A percentile compares a stretch with the other conserved stretches of the same genome.
Conservation (phyloP, 2,797 vertebrate genomes). For the Apogon hyalosoma region DNA sequence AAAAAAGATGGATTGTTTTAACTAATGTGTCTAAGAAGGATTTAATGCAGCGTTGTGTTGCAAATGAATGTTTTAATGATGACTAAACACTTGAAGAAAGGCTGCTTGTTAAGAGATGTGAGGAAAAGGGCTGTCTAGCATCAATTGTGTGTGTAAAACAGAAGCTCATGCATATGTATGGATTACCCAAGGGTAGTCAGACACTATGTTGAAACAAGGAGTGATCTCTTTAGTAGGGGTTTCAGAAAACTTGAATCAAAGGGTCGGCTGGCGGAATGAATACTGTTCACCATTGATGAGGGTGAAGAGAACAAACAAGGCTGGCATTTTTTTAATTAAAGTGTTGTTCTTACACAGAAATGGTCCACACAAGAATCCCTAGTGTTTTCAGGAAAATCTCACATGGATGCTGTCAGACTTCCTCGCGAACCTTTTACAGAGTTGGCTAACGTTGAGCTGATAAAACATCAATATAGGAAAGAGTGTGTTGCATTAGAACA, state of each 20-base stretch:
- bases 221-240: conserved; percentile 35
- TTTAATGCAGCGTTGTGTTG: conserved; percentile 58
- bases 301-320: conserved; percentile 30
- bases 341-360: conserved; percentile 37
- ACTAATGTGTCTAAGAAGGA: conserved; percentile 60
- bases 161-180: conserved; percentile 69
- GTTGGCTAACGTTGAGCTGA: background rate
- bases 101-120: conserved; percentile 55
- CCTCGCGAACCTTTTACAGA: conserved; percentile 1
- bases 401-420: conserved; percentile 7
- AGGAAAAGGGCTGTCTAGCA: conserved; percentile 37
- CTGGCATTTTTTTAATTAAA: conserved; percentile 52
- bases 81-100: conserved; percentile 72
- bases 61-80: conserved; percentile 67
- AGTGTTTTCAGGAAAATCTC: conserved; percentile 17
- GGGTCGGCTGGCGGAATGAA: conserved; percentile 26
- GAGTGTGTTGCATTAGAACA: background rate
- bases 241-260: conserved; percentile 56
- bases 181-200: conserved; percentile 43
- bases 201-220: conserved; percentile 46
- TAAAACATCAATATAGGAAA: background rate
- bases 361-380: conserved; percentile 21
- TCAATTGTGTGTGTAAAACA: conserved; percentile 58
- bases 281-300: conserved; percentile 19
- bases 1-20: conserved; percentile 43